A percentile compares a stretch with the other conserved stretches of the same genome.
These are phyloP conservation scores for Drosophila helvetica DNA, from an alignment of 2,888 invertebrate species.

Conservation along the genomic window DNA sequence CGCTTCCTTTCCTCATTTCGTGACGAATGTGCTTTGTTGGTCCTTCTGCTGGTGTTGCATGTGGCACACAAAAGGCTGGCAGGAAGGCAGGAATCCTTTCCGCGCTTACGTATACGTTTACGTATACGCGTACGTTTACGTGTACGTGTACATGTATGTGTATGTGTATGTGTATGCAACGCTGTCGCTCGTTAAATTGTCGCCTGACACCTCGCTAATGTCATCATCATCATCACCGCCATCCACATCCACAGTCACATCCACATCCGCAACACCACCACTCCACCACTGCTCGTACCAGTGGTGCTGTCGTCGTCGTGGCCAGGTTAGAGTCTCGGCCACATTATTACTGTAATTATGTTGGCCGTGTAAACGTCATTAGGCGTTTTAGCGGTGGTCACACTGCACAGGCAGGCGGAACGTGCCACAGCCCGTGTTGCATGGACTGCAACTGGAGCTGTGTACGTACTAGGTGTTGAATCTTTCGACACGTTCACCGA, in stretches of 20 bases:
- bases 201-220: conserved; percentile 78
- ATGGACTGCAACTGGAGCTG: background rate
- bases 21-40: conserved; percentile 71
- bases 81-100: conserved; percentile 43
- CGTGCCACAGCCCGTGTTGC: conserved; percentile 48
- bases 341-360: conserved; percentile 77
- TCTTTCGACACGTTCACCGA: conserved; percentile 56
- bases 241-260: background rate
- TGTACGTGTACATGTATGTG: conserved; percentile 39
- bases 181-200: conserved; percentile 71
- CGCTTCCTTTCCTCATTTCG: conserved; percentile 60
- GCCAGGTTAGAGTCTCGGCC: conserved; percentile 46
- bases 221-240: conserved; percentile 57
- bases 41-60: conserved; percentile 58
- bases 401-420: conserved; percentile 14
- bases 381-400: conserved; percentile 67
- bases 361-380: conserved; percentile 79
- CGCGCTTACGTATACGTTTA: conserved; percentile 29
- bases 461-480: conserved; percentile 31
- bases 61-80: conserved; percentile 40
- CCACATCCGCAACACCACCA: conserved; percentile 7
- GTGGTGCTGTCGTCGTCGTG: background rate
- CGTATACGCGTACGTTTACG: conserved; percentile 27
- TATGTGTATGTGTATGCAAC: conserved; percentile 47
- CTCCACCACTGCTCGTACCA: background rate